Evolutionary conservation across 2,797 vertebrate species (phyloP).

Genomic region (Erithacus rubecula): DNA sequence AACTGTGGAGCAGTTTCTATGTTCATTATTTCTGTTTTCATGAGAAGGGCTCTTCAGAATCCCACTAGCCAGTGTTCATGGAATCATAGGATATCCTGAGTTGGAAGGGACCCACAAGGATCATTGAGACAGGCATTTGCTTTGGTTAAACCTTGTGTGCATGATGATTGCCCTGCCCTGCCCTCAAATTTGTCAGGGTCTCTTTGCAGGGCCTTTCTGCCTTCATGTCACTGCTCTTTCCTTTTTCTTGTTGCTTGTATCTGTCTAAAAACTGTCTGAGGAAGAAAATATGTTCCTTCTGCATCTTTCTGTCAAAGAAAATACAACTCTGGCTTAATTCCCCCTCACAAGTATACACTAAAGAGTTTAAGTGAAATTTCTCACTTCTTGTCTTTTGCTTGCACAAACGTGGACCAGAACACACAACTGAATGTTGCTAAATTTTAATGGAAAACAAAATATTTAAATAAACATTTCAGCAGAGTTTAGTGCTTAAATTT

Average conservation of each 20-base stretch:
- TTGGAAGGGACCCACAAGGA: not conserved
- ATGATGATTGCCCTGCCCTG: not conserved
- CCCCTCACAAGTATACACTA: not conserved
- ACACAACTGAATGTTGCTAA: not conserved
- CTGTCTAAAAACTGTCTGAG: not conserved
- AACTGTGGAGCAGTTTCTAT: not conserved
- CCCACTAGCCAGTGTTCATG: not conserved
- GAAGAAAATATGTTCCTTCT: not conserved
- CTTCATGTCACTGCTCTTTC: not conserved
- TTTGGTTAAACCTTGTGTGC: fast-evolving
- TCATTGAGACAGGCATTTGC: not conserved
- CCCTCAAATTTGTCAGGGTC: not conserved
- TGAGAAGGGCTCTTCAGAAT: not conserved
- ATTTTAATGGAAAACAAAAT: not conserved
- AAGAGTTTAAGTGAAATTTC: not conserved
- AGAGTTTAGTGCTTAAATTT: not conserved
- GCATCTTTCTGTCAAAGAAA: not conserved
- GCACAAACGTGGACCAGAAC: not conserved
- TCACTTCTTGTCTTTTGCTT: not conserved
- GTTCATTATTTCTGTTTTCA: not conserved
- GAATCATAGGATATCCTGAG: not conserved
- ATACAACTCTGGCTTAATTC: not conserved
- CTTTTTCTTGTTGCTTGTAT: not conserved
- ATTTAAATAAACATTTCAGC: not conserved
- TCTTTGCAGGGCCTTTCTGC: not conserved